Base-by-base conservation (phyloP, 2,113 vertebrate genomes). In the Lagenorhynchus albirostris region DNA sequence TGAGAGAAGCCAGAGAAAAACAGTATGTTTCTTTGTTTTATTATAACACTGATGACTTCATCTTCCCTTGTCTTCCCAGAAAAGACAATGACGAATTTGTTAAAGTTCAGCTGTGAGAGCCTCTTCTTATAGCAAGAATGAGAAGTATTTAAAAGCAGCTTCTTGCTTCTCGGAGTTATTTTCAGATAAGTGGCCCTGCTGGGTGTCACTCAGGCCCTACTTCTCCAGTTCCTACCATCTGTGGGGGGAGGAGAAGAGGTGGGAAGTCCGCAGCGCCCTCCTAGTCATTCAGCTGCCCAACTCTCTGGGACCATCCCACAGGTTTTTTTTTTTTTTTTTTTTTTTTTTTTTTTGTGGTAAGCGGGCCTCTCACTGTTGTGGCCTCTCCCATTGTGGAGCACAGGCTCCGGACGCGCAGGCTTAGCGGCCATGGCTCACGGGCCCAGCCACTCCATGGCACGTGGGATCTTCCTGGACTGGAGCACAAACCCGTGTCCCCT, bases 51-150 rank as follows among this genome's bases (percentile, higher is more conserved):
- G 31, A 82, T 98, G 97, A 97, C 71, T 95, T 97, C 97, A 95
- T 96, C 94, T 60, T 29, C 50, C 62, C 71, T 77, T 36, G 65
- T 38, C 63, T 96, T 97, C 95, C 96, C 95, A 97, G 95, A 97
- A 97, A 95, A 93, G 94, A 94, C 0, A 47, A 68, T 84, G 96
- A 96, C 17, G 2, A 93, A 89, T 94, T 73, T 86, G 90, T 71
- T 89, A 47, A 92, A 89, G 97, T 94, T 96, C 95, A 92, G 90
- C 93, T 60, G 36, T 33, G 83, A 96, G 89, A 38, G 87, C 87
- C 77, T 70, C 79, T 86, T 91, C 90, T 71, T 60, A 91, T 7
- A 93, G 77, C 94, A 89, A 68, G 88, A 94, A 82, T 68, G 96
- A 96, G 77, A 76, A 70, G 80, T 20, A 62, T 89, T 55, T 92